These are phyloP conservation scores for Eristalis tenax DNA, from an alignment of 2,888 invertebrate species.

Conservation along the genomic window DNA sequence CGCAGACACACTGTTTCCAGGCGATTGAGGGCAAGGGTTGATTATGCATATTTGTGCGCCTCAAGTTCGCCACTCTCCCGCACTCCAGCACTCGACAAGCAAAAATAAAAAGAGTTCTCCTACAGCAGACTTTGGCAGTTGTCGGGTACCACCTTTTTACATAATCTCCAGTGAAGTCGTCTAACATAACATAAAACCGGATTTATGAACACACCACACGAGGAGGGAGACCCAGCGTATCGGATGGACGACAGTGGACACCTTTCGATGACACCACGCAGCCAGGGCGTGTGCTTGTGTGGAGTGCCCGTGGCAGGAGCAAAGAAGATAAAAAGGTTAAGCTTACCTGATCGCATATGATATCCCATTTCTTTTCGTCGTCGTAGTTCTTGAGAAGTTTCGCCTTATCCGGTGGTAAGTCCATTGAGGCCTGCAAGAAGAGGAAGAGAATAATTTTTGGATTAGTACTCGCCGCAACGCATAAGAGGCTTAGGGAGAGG, in stretches of 20 bases:
- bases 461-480: not conserved
- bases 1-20: not conserved
- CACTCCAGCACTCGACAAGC: not conserved
- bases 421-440: slow-evolving; percentile 96
- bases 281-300: not conserved
- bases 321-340: slow-evolving; percentile 16
- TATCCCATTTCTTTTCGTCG: slow-evolving; percentile 99
- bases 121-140: not conserved
- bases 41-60: not conserved
- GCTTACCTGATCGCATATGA: slow-evolving; percentile 98
- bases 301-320: not conserved
- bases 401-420: slow-evolving; percentile 98
- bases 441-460: slow-evolving; percentile 63
- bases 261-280: slow-evolving; percentile 28
- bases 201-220: not conserved
- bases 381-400: slow-evolving; percentile 97
- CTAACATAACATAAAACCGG: not conserved
- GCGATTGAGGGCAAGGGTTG: not conserved
- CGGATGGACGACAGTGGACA: not conserved
- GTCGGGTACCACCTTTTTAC: not conserved
- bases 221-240: not conserved
- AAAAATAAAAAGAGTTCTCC: not conserved
- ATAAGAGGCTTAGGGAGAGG: not conserved
- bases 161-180: not conserved
- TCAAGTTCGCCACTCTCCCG: not conserved